Evolutionary conservation across 2,797 vertebrate species (phyloP), one percentile per base, ranked within the genome.

Genomic region (Poecilia gillii): DNA sequence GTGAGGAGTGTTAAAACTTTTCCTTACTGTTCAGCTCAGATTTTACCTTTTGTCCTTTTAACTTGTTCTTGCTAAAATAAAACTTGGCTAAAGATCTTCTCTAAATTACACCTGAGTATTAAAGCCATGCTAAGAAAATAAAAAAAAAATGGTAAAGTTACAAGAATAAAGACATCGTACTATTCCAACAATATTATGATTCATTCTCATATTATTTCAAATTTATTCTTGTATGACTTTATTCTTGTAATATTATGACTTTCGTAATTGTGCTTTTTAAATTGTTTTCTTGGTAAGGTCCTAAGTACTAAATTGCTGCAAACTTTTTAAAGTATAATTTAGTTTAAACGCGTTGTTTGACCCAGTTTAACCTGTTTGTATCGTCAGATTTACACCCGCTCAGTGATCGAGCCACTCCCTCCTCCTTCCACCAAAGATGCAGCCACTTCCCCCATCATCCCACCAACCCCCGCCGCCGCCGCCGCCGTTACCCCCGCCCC

Each of bases 361-460:
- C 6, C 2, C 5, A 12, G 1, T 16, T 68, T 2, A 46, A 45
- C 13, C 6, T 79, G 0, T 72, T 11, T 73, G 7, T 14, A 14
- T 45, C 71, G 75, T 66, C 87, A 99, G 98, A 98, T 99, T 70
- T 98, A 99, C 88, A 99, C 98, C 3, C 97, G 97, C 66, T 99
- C 98, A 0, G 97, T 99, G 87, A 97, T 99, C 33, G 97, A 99
- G 8, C 97, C 97, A 20, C 91, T 98, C 85, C 97, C 96, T 71
- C 90, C 94, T 13, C 93, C 96, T 55, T 94, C 96, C 3, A 97
- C 96, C 92, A 97, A 97, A 93, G 97, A 99, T 39, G 97, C 91
- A 23, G 96, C 97, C 4, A 97, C 97, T 1, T 97, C 97, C 47
- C 97, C 97, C 36, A 96, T 97, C 88, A 93, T 95, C 33, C 94